Evolutionary conservation across 2,113 vertebrate genomes (phyloP).

Genomic region (Tupaia tana): DNA sequence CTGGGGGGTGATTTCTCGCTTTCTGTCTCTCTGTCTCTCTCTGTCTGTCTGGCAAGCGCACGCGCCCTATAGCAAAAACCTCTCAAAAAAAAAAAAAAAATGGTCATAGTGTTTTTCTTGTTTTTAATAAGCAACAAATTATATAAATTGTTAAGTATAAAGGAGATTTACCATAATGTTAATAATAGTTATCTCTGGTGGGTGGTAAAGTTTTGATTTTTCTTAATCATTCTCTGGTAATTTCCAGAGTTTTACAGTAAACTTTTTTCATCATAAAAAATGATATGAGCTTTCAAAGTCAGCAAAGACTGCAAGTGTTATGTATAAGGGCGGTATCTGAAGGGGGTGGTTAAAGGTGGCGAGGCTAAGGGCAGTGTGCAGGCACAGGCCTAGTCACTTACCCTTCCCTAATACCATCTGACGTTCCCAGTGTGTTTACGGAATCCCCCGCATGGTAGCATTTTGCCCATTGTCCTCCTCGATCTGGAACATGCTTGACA

Average conservation of each 20-base stretch:
- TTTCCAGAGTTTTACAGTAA: conserved; percentile 52
- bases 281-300: conserved; percentile 35
- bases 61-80: no score
- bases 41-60: no score
- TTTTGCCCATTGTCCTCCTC: not conserved
- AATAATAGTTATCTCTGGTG: not conserved
- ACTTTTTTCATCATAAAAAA: conserved; percentile 33
- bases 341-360: not conserved
- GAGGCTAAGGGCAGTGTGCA: not conserved
- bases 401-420: not conserved
- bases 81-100: no score
- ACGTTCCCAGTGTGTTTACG: not conserved
- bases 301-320: not conserved
- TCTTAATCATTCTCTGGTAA: conserved; percentile 20
- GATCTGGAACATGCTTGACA: conserved; percentile 40
- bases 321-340: not conserved
- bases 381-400: not conserved
- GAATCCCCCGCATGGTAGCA: not conserved
- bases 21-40: no score
- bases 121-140: not conserved
- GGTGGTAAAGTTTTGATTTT: not conserved
- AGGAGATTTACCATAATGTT: conserved; percentile 17
- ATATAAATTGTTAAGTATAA: not conserved
- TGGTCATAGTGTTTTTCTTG: not conserved
- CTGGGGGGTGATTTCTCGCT: no score